Evolutionary conservation across 1,140 invertebrate genomes (phyloP).

Genomic region (Drosophila kanapiae): DNA sequence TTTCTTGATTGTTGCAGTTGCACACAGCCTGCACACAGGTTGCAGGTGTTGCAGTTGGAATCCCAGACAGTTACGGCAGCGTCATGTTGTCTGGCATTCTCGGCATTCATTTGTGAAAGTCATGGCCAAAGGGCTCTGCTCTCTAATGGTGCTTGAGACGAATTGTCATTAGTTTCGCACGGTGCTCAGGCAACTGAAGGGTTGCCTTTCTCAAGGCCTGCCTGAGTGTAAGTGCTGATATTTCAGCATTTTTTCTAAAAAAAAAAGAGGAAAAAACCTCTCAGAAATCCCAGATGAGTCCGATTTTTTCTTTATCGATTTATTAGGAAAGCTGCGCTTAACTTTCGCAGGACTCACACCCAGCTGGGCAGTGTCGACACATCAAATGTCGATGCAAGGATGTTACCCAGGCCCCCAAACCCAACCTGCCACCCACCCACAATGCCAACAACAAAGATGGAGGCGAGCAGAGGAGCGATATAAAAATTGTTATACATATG

Average conservation of each 20-base stretch:
- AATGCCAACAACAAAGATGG: slow-evolving; percentile 44
- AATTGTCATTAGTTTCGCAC: slow-evolving; percentile 79
- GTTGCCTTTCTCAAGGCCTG: slow-evolving; percentile 58
- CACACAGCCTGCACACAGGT: slow-evolving; percentile 37
- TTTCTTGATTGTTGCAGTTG: slow-evolving; percentile 6
- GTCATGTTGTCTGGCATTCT: slow-evolving; percentile 70
- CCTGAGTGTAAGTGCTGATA: slow-evolving; percentile 20
- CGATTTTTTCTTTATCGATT: slow-evolving; percentile 63
- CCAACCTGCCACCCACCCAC: slow-evolving; percentile 44
- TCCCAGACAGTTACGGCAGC: slow-evolving; percentile 46
- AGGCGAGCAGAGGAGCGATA: slow-evolving; percentile 62
- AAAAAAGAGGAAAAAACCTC: neutral
- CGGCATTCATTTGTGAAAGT: slow-evolving; percentile 60
- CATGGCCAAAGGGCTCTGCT: slow-evolving; percentile 45
- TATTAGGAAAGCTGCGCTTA: slow-evolving; percentile 72
- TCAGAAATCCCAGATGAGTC: slow-evolving; percentile 22
- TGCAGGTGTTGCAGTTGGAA: slow-evolving; percentile 59
- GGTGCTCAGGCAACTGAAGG: slow-evolving; percentile 54
- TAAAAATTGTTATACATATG: slow-evolving; percentile 74
- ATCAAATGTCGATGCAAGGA: slow-evolving; percentile 71
- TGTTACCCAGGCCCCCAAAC: slow-evolving; percentile 59
- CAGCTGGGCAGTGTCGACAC: slow-evolving; percentile 61
- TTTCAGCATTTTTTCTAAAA: neutral
- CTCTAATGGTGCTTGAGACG: slow-evolving; percentile 75
- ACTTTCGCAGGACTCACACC: slow-evolving; percentile 58